Evolutionary conservation across 2,888 invertebrate genomes (phyloP).

Genomic region (Caenorhabditis sp.): DNA sequence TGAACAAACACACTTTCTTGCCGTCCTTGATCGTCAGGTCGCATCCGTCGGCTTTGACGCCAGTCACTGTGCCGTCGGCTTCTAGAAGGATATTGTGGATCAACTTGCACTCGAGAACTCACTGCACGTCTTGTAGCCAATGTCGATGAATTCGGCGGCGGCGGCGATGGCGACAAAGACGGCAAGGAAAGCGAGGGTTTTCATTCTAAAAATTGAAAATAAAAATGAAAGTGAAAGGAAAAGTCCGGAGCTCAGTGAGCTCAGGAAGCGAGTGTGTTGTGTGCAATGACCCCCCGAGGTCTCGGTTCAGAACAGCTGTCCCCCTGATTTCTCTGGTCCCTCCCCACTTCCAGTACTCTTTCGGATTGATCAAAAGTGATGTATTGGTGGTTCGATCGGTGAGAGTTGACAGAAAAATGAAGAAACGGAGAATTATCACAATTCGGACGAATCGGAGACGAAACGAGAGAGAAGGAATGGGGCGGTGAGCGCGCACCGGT

Average conservation of each 20-base stretch:
- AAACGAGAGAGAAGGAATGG: slow-evolving; percentile 4
- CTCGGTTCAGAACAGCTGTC: slow-evolving; percentile 30
- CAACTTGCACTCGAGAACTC: neutral
- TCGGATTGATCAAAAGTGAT: slow-evolving; percentile 7
- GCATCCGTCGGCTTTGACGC: slow-evolving; percentile 36
- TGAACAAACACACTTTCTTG: slow-evolving; percentile 57
- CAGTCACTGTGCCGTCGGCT: slow-evolving; percentile 24
- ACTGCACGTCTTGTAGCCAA: slow-evolving; percentile 38
- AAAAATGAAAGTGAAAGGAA: no score
- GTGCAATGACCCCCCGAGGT: slow-evolving; percentile 17
- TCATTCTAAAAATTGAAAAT: slow-evolving; percentile 9
- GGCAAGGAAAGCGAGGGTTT: slow-evolving; percentile 12
- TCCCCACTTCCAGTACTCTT: neutral
- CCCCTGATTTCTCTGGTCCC: slow-evolving; percentile 17
- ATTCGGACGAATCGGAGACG: neutral
- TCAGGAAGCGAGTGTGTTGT: no score
- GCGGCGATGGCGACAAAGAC: slow-evolving; percentile 8
- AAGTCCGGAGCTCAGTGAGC: neutral
- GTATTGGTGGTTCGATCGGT: slow-evolving; percentile 9
- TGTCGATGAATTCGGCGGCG: slow-evolving; percentile 34
- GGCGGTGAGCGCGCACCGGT: slow-evolving; percentile 18
- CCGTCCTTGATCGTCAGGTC: slow-evolving; percentile 30
- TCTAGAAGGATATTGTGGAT: neutral
- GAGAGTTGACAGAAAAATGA: neutral
- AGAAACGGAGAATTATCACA: slow-evolving; percentile 12